Evolutionary conservation across 1,140 invertebrate genomes (phyloP), one percentile per base, ranked within the genome.

Genomic region (Drosophila malerkotliana): DNA sequence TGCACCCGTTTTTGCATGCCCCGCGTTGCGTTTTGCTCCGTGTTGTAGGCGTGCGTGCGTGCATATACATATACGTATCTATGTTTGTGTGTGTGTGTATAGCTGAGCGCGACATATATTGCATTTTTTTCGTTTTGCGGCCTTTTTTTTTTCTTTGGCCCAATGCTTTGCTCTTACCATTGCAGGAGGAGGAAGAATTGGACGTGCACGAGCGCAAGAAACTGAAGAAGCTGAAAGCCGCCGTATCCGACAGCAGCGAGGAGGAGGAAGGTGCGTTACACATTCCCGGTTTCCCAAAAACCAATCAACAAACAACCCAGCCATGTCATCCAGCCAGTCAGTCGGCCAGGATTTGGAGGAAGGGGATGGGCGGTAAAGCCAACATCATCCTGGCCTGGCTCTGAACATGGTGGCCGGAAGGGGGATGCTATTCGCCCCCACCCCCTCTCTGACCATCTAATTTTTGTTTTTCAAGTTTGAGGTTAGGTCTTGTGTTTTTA

Each of bases 191-290:
- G 80, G 94, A 95, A 72, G 94, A 94, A 75, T 92, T 95, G 76
- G 93, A 94, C 59, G 89, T 93, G 12, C 91, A 93, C 54, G 94
- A 95, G 52, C 93, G 93, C 9, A 95, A 95, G 76, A 95, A 94
- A 69, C 61, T 93, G 0, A 95, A 95, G 79, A 94, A 93, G 81
- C 64, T 93, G 1, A 94, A 94, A 87, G 93, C 93, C 14, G 92
- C 94, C 71, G 93, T 95, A 60, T 93, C 93, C 80, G 94, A 94
- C 82, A 94, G 94, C 45, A 94, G 94, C 45, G 94, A 95, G 55
- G 91, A 92, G 34, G 94, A 95, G 51, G 94, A 94, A 87, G 94
- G 93, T 93, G 34, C 28, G 77, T 77, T 66, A 34, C 2, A 21
- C 21, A 21, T 21, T 18, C 18, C 18, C 18, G 18, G 18, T 18